Evolutionary conservation across 2,113 vertebrate genomes (phyloP).

Genomic region (Ictidomys tridecemlineatus): DNA sequence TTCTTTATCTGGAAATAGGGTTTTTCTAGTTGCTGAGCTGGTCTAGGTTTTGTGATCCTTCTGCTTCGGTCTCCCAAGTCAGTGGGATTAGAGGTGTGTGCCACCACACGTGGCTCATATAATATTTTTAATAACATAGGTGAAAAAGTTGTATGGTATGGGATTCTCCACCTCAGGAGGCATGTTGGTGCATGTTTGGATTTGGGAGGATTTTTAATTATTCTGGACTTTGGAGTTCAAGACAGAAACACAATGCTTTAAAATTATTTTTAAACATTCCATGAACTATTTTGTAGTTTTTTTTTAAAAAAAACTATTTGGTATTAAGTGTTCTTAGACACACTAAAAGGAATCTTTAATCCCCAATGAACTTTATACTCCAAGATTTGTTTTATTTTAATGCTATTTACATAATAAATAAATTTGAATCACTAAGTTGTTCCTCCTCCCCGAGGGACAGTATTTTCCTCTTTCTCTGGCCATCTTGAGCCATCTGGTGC

Average conservation of each 20-base stretch:
- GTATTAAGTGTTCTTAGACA: conserved; percentile 35
- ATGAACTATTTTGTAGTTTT: conserved; percentile 9
- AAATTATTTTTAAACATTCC: conserved; percentile 47
- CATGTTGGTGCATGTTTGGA: background rate
- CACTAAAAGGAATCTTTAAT: conserved; percentile 44
- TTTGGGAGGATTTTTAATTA: background rate
- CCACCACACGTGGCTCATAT: no score
- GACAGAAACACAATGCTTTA: conserved; percentile 54
- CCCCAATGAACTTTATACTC: conserved; percentile 4
- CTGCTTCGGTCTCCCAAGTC: no score
- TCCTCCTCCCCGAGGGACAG: conserved; percentile 98
- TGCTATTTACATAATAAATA: conserved; percentile 68
- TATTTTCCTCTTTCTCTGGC: conserved; percentile 96
- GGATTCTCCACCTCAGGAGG: background rate
- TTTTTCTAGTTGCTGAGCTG: no score
- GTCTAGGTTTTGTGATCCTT: no score
- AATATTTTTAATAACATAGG: background rate
- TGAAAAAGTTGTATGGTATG: background rate
- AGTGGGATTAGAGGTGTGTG: no score
- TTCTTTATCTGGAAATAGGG: no score
- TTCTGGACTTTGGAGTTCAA: background rate
- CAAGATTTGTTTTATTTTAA: conserved; percentile 36
- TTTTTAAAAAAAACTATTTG: conserved; percentile 47
- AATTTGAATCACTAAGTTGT: conserved; percentile 94
- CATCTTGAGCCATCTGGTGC: conserved; percentile 94